Base-by-base conservation (phyloP, 2,113 vertebrate species). In the Clinocottus analis region DNA sequence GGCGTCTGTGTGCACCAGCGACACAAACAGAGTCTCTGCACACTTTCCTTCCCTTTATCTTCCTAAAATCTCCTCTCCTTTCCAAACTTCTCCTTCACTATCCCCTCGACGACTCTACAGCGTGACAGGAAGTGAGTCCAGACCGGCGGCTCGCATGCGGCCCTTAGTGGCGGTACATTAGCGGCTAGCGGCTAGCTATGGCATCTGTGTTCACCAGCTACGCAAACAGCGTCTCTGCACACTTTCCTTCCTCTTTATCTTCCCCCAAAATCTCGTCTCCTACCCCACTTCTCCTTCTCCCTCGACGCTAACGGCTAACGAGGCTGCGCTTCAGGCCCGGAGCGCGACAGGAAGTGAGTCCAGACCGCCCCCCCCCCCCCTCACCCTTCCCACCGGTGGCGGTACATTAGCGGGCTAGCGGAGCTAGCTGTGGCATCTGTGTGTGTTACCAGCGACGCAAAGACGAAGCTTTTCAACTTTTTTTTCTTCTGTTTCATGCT, bases 121-220 rank as follows among this genome's bases (percentile, higher is more conserved):
- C 47, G 47, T 25, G 27, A 45, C 79, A 80, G 78, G 79, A 89
- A 86, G 67, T 4, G 23, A 35, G 82, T 69, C 49, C 81, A 77
- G 66, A 81, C 53, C 25, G 67, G 76, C 4, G 8, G 68, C 69
- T 79, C 60, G 61, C 49, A 51, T 37, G 70, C 12, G 65, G 53
- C 79, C n/a, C n/a, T n/a, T n/a, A n/a, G n/a, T n/a, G n/a, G n/a
- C n/a, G n/a, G n/a, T n/a, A n/a, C n/a, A n/a, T n/a, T n/a, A n/a
- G n/a, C n/a, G n/a, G n/a, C 69, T 41, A 39, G 55, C 65, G 72
- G 72, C 25, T 76, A 27, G 49, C 72, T 16, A 6, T 58, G 69
- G 74, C 83, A 77, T 90, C 81, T 82, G 75, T 61, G 82, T 79
- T 85, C 68, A 82, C 85, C 68, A 72, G 69, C 23, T 17, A 29